Percentiles rank a stretch among this genome's conserved stretches.
These are phyloP conservation scores for Limnephilus rhombicus DNA, from an alignment of 2,888 invertebrate species.

Conservation along the genomic window DNA sequence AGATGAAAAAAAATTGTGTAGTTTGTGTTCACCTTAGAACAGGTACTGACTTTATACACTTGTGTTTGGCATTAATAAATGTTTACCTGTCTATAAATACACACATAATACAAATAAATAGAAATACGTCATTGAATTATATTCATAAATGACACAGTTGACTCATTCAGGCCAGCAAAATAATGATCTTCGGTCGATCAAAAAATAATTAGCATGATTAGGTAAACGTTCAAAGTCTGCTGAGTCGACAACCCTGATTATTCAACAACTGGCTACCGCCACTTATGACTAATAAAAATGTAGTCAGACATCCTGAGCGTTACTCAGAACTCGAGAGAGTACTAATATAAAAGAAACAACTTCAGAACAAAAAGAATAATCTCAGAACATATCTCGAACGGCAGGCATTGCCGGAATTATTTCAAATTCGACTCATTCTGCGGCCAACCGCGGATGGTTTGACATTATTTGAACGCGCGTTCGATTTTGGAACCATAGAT, in stretches of 20 bases:
- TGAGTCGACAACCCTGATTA: slow-evolving; percentile 2
- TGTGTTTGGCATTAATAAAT: neutral
- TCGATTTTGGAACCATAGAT: slow-evolving; percentile 34
- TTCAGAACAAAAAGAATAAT: slow-evolving; percentile 6
- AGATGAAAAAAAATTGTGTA: neutral
- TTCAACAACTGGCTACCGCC: neutral
- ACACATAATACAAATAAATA: neutral
- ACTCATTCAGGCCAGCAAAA: neutral
- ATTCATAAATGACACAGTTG: neutral
- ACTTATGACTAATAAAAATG: slow-evolving; percentile 22
- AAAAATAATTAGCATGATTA: neutral
- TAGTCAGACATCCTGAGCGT: slow-evolving; percentile 9
- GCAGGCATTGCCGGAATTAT: neutral
- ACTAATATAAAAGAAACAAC: slow-evolving; percentile 42
- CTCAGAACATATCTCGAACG: slow-evolving; percentile 24
- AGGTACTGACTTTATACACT: neutral
- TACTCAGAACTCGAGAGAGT: neutral
- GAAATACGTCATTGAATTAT: neutral
- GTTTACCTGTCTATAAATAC: neutral
- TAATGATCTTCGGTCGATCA: neutral
- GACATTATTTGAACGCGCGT: slow-evolving; percentile 8
- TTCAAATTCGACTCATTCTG: neutral
- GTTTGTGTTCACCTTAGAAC: neutral
- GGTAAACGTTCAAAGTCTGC: neutral
- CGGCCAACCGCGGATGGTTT: slow-evolving; percentile 3